Base-by-base conservation (phyloP, 2,888 invertebrate species). In the Cheilosia pagana region DNA sequence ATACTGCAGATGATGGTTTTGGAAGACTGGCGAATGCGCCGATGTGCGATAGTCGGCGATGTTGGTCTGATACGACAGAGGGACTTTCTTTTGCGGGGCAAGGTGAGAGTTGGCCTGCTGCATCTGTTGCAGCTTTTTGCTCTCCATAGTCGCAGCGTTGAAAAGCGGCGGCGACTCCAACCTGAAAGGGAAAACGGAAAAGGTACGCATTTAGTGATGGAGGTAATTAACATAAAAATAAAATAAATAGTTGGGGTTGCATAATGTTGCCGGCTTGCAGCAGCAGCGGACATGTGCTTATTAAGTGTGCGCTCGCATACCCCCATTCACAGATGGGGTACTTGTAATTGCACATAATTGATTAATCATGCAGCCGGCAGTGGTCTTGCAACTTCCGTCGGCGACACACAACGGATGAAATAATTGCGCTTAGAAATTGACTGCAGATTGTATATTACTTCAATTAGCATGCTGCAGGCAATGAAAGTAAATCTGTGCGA, bases 131-230 rank as follows among this genome's bases (percentile, higher is more conserved):
- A 93, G 94, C 91, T 93, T 93, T 91, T 95, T 95, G 90, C 94
- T 94, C 92, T 95, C 95, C 95, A 95, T 95, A 90, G 92, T 92
- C 89, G 92, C 93, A 88, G 92, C 93, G 90, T 92, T 93, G 90
- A 94, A 94, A 87, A 94, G 93, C 90, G 94, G 93, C 88, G 95
- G 95, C 90, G 95, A 95, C 90, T 95, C 95, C 93, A 95, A 93
- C 95, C 95, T 95, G 92, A 23, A 88, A 88, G 25, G 39, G 75
- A 43, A 60, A n/a, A 55, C 48, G 23, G 55, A 41, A 60, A 21
- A 67, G 68, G 68, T 8, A 53, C 4, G 4, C 10, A 19, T 39
- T 52, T 39, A 60, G 6, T 48, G n/a, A 10, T 70, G n/a, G 41
- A n/a, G 50, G 31, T 45, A 60, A 62, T 60, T 57, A 39, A 62